Evolutionary conservation across 2,888 invertebrate species (phyloP), one percentile per base, ranked within the genome.

Genomic region (Xestia ashworthii): DNA sequence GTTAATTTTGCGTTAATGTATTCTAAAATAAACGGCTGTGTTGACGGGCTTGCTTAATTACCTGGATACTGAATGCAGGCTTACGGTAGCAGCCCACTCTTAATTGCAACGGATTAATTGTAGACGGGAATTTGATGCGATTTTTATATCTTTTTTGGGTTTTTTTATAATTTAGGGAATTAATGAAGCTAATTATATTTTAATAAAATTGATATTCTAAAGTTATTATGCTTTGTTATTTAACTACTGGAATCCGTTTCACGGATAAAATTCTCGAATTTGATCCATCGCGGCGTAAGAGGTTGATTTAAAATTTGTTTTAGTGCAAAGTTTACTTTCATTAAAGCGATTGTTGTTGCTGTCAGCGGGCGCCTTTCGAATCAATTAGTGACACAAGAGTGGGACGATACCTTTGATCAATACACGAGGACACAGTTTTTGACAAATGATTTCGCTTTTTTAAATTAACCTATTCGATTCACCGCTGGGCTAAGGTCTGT

Each of bases 1-100:
- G 92, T 91, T 91, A 91, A 93, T 92, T 93, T 91, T 82, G 84
- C 86, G 88, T 87, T 89, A 91, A 93, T 91, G 88, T 93, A 93
- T 93, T 92, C 92, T 90, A 92, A 92, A 92, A 90, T 93, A 90
- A 90, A 92, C 89, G 89, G 76, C 83, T 78, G 83, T 89, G 90
- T 89, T 89, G 91, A 91, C 88, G 89, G 87, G 89, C 87, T 89
- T 88, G 92, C 93, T 91, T 93, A 93, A 93, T 89, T 86, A 88
- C 86, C 84, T 75, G 66, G 71, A 50, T 81, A 83, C 73, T 80
- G 70, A 76, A 80, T 87, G 81, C 80, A 80, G 80, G 86, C 81
- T 84, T 83, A 83, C 65, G 80, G 73, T 16, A 50, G 53, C 69
- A 50, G 55, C 69, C 74, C 65, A 83, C 71, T 76, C 81, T 88